A percentile compares a stretch with the other conserved stretches of the same genome.
These are phyloP conservation scores for Pagrus major DNA, from an alignment of 2,113 vertebrate genomes.

Conservation along the genomic window DNA sequence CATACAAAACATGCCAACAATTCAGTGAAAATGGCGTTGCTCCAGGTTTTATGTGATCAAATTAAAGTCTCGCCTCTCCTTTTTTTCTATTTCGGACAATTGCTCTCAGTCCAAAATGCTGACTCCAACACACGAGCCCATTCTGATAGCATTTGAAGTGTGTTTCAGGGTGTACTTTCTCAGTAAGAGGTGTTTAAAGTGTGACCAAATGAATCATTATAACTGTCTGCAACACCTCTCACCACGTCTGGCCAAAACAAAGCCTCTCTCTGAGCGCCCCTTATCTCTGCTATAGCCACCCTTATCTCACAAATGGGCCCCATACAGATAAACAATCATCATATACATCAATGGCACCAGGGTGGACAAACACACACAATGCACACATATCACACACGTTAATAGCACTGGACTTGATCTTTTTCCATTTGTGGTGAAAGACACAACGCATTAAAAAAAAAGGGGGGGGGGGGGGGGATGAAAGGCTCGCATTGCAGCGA, in stretches of 20 bases:
- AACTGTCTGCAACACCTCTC: constrained; percentile 57
- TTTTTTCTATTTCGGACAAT: not conserved
- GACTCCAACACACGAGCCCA: not conserved
- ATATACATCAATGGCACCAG: constrained; percentile 65
- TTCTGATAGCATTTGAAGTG: not conserved
- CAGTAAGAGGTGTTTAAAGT: constrained; percentile 50
- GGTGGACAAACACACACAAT: constrained; percentile 65
- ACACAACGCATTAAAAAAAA: constrained; percentile 63
- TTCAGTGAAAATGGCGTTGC: not conserved
- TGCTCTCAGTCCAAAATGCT: not conserved
- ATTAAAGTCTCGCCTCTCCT: not conserved
- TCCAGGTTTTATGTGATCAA: not conserved
- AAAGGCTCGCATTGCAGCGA: constrained; percentile 73
- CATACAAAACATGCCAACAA: not conserved
- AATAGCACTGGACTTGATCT: constrained; percentile 73
- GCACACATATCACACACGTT: constrained; percentile 53
- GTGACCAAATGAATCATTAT: constrained; percentile 57
- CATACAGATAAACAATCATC: constrained; percentile 67
- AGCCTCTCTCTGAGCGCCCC: constrained; percentile 51
- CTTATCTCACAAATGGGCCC: constrained; percentile 74
- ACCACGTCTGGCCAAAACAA: constrained; percentile 66
- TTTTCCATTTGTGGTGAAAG: constrained; percentile 76
- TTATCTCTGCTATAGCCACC: constrained; percentile 65
- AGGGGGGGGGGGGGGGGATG: constrained; percentile 62
- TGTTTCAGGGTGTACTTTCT: constrained; percentile 30